Conservation (phyloP, 2,888 invertebrate genomes). For the Drosophila pseudotalamancana region DNA sequence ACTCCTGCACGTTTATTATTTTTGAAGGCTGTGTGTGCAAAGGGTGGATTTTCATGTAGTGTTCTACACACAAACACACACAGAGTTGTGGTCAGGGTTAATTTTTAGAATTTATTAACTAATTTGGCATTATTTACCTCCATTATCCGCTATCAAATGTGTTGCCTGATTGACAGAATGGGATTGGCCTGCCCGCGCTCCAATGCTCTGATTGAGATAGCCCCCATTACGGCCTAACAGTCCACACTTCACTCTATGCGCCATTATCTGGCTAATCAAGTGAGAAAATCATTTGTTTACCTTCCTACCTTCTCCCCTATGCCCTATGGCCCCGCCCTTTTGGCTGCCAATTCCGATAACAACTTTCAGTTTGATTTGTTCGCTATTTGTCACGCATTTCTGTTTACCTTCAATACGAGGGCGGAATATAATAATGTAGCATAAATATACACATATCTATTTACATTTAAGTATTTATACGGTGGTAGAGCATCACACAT, state of each 20-base stretch:
- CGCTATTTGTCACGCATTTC: background rate
- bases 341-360: slow-evolving; percentile 5
- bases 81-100: too few species aligned
- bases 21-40: background rate
- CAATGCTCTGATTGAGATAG: slow-evolving; percentile 8
- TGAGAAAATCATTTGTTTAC: slow-evolving; percentile 14
- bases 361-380: background rate
- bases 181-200: slow-evolving; percentile 22
- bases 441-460: too few species aligned
- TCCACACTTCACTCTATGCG: slow-evolving; percentile 30
- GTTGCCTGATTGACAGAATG: slow-evolving; percentile 37
- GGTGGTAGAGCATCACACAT: too few species aligned
- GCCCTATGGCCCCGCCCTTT: background rate
- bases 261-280: slow-evolving; percentile 48
- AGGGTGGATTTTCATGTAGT: background rate
- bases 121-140: slow-evolving; percentile 7
- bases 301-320: background rate
- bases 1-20: slow-evolving; percentile 81
- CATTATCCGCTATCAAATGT: slow-evolving; percentile 15
- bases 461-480: too few species aligned
- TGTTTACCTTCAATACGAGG: background rate
- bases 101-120: background rate
- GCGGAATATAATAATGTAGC: background rate
- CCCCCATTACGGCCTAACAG: slow-evolving; percentile 33
- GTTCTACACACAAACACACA: too few species aligned